phyloP scores from a whole-genome alignment of 2,888 invertebrate genomes.

The Uloborus plumipes region DNA sequence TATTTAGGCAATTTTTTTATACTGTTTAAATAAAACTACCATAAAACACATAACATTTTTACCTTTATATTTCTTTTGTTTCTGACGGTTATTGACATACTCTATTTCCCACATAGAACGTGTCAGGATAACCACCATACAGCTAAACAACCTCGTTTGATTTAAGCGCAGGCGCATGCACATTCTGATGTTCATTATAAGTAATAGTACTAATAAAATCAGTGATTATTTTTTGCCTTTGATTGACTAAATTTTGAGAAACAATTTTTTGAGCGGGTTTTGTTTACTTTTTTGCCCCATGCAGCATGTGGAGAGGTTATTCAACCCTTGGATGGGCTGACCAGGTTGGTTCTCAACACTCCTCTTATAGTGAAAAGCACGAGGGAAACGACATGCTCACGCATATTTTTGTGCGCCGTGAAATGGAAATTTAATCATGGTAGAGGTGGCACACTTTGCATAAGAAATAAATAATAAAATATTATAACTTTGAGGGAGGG shows the following conservation, averaged over 20 bases:
- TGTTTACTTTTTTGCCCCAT: constrained; percentile 61
- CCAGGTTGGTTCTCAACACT: constrained; percentile 60
- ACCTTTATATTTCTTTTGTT: no score
- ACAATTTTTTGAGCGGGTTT: constrained; percentile 55
- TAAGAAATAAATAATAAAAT: no score
- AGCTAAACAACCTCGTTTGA: constrained; percentile 7
- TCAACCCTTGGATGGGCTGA: constrained; percentile 66
- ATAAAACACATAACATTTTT: no score
- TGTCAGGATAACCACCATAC: constrained; percentile 51
- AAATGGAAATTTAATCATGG: no score
- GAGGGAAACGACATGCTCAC: constrained; percentile 44
- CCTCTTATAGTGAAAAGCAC: constrained; percentile 43
- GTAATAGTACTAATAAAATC: constrained; percentile 43
- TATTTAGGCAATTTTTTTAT: no score
- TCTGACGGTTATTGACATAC: no score
- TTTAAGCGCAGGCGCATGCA: constrained; percentile 43
- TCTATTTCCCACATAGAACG: neutral
- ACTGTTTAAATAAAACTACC: no score
- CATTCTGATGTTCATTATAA: constrained; percentile 54
- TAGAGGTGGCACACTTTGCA: no score
- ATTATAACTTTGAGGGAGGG: no score
- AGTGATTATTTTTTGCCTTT: constrained; percentile 49
- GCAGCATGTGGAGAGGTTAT: constrained; percentile 65
- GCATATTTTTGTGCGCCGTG: neutral
- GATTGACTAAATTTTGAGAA: constrained; percentile 53